These are phyloP conservation scores for Leptinotarsa rubiginosa DNA, from an alignment of 2,888 invertebrate genomes.

Conservation along the genomic window DNA sequence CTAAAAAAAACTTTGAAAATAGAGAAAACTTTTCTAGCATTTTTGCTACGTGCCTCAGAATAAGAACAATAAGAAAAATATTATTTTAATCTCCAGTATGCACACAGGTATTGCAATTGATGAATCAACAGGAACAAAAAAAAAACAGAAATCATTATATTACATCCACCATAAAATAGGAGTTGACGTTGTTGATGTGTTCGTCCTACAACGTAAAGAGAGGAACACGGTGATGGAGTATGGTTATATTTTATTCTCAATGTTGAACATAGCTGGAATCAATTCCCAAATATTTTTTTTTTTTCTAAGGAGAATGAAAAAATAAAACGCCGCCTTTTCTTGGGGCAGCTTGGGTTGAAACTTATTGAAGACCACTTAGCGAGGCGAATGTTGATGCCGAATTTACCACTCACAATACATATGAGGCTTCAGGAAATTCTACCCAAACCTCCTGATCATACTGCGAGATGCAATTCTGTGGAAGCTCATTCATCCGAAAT, in stretches of 20 bases:
- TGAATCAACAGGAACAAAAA: not conserved
- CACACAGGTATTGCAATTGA: not conserved
- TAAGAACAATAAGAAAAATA: not conserved
- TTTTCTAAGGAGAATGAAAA: no score
- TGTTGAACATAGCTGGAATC: not conserved
- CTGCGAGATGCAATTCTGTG: not conserved
- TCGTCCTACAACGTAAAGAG: not conserved
- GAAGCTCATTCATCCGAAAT: not conserved
- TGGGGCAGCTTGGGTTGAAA: no score
- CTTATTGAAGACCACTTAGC: no score
- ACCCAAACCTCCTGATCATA: not conserved
- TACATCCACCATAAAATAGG: not conserved
- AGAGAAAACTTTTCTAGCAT: not conserved
- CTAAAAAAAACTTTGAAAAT: not conserved
- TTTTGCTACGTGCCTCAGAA: not conserved
- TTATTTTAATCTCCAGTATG: not conserved
- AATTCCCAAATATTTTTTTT: not conserved
- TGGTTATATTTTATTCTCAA: not conserved
- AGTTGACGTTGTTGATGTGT: not conserved
- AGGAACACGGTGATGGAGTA: not conserved
- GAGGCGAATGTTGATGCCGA: no score
- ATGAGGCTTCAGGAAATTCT: not conserved
- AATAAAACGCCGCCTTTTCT: no score
- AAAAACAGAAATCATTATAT: not conserved
- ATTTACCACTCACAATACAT: no score